Base-by-base conservation (phyloP, 2,113 vertebrate genomes). In the Myotis lucifugus region DNA sequence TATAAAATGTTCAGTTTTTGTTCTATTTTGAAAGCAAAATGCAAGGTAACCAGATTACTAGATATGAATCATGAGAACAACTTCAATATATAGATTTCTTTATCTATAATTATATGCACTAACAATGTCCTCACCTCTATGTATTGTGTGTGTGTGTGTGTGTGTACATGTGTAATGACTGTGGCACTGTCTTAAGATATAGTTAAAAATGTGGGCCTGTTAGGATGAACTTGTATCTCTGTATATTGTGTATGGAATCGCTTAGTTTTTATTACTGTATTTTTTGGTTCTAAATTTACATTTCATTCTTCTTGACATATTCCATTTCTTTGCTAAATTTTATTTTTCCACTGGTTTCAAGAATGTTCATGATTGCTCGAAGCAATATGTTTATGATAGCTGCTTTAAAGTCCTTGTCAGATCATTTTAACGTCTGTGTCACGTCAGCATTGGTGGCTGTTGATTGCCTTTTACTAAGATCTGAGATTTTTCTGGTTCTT, bases 371-470 rank as follows among this genome's bases (percentile, higher is more conserved):
- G 21, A 61, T 73, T 84, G 79, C 56, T 94, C 76, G 12, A 37
- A 81, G 61, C 27, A 42, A 17, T 56, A 70, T 59, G 88, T 86
- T 84, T 81, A 27, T 88, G 77, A 88, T 1, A 92, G 29, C 14
- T 42, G 17, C 14, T 67, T 92, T 93, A 64, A 52, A 95, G 70
- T 85, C 52, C n/a, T 81, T 92, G 17, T 85, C 73, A 59, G n/a
- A 67, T 87, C 29, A 81, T 91, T 91, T 93, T 52, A 88, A 73
- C 56, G 40, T 76, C 67, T 59, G 8, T 59, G 9, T 78, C 61
- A 46, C 46, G 52, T 77, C 86, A 84, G 23, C 13, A 69, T 27
- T 70, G 29, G 18, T 74, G n/a, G 52, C 18, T 46, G 17, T 67
- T 52, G 42, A 40, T 42, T 46, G 19, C 50, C 21, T 48, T 89